phyloP scores from a whole-genome alignment of 2,888 invertebrate species.

The Pteria penguin region DNA sequence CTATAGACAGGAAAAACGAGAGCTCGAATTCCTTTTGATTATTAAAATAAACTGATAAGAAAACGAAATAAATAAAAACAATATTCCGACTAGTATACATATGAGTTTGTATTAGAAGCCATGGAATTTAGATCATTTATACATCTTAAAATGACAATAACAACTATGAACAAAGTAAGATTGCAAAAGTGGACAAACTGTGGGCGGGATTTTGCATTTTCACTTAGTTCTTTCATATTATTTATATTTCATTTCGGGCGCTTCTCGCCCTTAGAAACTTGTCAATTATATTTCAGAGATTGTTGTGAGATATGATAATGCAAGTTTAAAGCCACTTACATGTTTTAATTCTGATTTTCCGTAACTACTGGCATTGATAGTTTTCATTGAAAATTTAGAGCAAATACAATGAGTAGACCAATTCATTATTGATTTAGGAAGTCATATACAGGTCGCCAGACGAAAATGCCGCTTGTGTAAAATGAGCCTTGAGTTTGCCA shows the following conservation, averaged over 20 bases:
- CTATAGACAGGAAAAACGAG: no score
- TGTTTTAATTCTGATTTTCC: neutral
- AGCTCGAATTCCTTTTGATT: no score
- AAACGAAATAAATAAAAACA: no score
- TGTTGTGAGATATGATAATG: neutral
- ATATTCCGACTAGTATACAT: no score
- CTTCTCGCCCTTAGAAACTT: neutral
- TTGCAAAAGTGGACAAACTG: neutral
- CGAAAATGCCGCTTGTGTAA: conserved; percentile 9
- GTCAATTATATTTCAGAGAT: neutral
- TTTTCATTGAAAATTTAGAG: neutral
- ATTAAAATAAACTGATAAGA: no score
- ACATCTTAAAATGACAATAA: no score
- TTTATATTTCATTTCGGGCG: neutral
- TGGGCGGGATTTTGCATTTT: neutral
- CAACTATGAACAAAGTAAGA: neutral
- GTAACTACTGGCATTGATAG: neutral
- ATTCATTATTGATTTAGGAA: neutral
- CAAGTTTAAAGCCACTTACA: neutral
- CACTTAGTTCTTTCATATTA: neutral
- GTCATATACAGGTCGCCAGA: conserved; percentile 24
- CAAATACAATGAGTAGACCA: neutral
- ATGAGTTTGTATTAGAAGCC: no score
- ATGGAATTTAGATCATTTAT: no score
- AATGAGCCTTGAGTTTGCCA: conserved; percentile 18